These are phyloP conservation scores for Gymnocypris eckloni DNA, from an alignment of 2,797 vertebrate genomes.

Conservation along the genomic window DNA sequence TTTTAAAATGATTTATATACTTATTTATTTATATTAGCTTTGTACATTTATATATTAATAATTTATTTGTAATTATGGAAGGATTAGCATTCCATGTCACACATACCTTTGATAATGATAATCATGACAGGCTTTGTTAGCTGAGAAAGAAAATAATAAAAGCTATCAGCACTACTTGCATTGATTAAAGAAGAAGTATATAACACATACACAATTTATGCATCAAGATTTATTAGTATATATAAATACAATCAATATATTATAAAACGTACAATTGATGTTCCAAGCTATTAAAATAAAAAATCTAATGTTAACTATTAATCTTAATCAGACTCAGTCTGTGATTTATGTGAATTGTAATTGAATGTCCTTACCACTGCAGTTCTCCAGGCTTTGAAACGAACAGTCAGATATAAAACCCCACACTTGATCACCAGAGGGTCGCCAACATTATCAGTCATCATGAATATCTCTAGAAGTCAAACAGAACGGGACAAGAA, in stretches of 20 bases:
- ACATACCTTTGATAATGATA: constrained; percentile 75
- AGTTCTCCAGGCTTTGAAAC: not conserved
- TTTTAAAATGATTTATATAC: too few species aligned
- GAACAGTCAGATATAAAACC: not conserved
- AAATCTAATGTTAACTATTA: not conserved
- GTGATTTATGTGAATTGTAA: not conserved
- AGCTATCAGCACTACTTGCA: not conserved
- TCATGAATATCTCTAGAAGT: not conserved
- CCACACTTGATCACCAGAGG: not conserved
- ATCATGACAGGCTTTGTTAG: constrained; percentile 64
- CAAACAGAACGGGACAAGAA: not conserved
- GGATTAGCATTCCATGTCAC: constrained; percentile 44
- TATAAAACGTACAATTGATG: not conserved
- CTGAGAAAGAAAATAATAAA: constrained; percentile 54
- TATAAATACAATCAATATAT: not conserved
- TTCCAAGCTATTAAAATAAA: not conserved
- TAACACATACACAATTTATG: not conserved
- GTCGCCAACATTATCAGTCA: not conserved
- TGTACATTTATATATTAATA: too few species aligned
- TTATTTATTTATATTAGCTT: too few species aligned
- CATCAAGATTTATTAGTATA: not conserved
- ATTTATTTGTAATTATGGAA: too few species aligned
- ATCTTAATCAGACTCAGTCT: not conserved
- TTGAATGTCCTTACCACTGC: not conserved
- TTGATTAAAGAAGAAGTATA: not conserved